Evolutionary conservation across 2,113 vertebrate genomes (phyloP).

Genomic region (Triplophysa siluroides): DNA sequence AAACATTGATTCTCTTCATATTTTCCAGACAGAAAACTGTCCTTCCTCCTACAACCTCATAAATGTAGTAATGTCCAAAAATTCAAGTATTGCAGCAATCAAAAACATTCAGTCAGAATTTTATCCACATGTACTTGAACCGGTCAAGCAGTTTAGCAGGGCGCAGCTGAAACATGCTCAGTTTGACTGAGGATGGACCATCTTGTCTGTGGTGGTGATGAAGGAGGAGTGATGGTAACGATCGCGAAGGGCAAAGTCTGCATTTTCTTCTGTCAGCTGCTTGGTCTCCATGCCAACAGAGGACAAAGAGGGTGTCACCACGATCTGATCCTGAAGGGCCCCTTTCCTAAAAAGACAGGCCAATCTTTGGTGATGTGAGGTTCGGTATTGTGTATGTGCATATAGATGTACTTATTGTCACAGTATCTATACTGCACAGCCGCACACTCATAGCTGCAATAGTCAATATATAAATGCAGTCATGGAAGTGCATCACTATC

Average conservation of each 20-base stretch:
- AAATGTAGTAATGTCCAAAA: not conserved
- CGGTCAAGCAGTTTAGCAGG: not conserved
- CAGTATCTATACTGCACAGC: not conserved
- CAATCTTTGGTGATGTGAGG: not conserved
- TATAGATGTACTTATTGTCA: not conserved
- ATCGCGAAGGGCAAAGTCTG: constrained; percentile 88
- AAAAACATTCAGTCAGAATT: constrained; percentile 9
- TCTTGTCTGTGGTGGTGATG: constrained; percentile 72
- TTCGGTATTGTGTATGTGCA: not conserved
- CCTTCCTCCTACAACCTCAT: not conserved
- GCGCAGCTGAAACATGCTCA: constrained; percentile 53
- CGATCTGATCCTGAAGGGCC: constrained; percentile 77
- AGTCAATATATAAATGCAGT: not conserved
- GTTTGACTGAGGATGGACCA: constrained; percentile 73
- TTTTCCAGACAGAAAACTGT: not conserved
- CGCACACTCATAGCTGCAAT: not conserved
- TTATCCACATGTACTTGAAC: not conserved
- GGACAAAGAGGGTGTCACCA: constrained; percentile 84
- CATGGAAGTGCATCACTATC: not conserved
- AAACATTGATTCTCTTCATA: constrained; percentile 13
- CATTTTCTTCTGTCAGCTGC: constrained; percentile 92
- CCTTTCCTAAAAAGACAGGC: constrained; percentile 56
- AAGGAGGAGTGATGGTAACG: constrained; percentile 88
- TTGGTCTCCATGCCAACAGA: constrained; percentile 85
- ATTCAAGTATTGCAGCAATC: not conserved